Conservation (phyloP, 2,113 vertebrate genomes). For the Alouatta palliata region DNA sequence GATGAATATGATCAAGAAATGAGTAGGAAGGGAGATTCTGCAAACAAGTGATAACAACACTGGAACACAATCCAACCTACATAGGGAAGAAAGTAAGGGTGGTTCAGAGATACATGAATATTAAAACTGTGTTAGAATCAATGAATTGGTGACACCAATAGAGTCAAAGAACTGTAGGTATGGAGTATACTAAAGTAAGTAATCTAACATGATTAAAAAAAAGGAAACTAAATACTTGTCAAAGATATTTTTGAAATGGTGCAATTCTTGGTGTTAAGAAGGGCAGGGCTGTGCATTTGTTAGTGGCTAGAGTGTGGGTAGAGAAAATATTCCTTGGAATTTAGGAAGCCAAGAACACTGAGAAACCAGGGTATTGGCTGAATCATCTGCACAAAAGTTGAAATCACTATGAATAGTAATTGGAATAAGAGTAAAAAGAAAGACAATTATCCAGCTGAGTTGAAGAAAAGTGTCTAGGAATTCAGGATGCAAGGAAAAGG, state of each 20-base stretch:
- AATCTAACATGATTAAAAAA: neutral
- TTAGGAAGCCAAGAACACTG: neutral
- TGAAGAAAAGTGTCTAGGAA: neutral
- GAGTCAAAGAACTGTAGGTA: neutral
- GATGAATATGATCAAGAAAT: neutral
- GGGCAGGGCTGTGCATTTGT: neutral
- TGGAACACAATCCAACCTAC: neutral
- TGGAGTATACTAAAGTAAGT: neutral
- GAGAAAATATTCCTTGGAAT: neutral
- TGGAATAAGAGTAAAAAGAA: neutral
- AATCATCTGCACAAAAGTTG: neutral
- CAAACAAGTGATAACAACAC: neutral
- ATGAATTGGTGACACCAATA: neutral
- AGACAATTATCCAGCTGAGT: neutral
- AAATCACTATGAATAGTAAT: neutral
- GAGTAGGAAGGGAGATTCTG: neutral
- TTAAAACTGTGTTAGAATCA: neutral
- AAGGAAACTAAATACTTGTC: neutral
- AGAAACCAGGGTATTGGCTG: neutral
- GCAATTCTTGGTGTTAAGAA: neutral
- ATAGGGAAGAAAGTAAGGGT: neutral
- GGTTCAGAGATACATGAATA: neutral
- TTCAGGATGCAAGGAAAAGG: neutral
- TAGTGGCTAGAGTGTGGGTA: neutral
- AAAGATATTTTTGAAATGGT: neutral